Percentiles rank a stretch among this genome's conserved stretches.
Evolutionary conservation across 2,113 vertebrate genomes (phyloP).

Genomic region (Mesoclemmys tuberculata): DNA sequence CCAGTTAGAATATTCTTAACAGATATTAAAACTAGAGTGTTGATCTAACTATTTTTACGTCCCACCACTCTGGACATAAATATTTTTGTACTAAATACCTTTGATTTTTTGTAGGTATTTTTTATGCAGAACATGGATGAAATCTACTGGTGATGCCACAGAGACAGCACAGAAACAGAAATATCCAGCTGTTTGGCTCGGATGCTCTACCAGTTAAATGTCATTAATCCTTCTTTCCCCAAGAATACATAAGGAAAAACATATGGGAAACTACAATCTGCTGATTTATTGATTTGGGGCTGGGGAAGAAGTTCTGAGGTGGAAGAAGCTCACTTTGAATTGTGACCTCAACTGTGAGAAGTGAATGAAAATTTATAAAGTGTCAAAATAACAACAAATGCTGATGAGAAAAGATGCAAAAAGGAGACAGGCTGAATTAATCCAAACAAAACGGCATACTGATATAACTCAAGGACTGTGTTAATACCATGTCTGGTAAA

Average conservation of each 20-base stretch:
- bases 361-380: no score
- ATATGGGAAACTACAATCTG: not conserved
- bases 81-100: not conserved
- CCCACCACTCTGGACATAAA: not conserved
- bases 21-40: not conserved
- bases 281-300: not conserved
- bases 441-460: no score
- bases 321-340: no score
- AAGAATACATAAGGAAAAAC: not conserved
- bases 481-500: no score
- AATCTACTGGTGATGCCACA: not conserved
- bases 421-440: no score
- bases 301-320: not conserved
- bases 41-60: not conserved
- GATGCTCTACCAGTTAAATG: not conserved
- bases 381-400: no score
- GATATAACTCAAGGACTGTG: no score
- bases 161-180: not conserved
- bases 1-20: not conserved
- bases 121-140: not conserved
- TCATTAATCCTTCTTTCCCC: not conserved
- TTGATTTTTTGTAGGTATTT: not conserved
- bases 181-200: not conserved
- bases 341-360: no score
- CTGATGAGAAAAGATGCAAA: no score